A percentile compares a stretch with the other conserved stretches of the same genome.
phyloP scores from a whole-genome alignment of 2,888 invertebrate species.

The Apamea crenata region DNA sequence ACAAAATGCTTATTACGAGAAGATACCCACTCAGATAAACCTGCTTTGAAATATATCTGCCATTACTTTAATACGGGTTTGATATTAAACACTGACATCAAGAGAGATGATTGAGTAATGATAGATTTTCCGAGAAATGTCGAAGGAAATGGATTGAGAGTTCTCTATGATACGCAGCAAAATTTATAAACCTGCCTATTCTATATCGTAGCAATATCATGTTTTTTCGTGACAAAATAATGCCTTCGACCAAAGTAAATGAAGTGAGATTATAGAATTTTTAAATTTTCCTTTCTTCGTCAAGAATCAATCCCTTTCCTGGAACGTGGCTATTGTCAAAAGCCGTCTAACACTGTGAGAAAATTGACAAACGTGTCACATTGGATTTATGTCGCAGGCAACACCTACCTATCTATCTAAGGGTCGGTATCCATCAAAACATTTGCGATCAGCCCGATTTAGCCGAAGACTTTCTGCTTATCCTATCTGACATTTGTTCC shows the following conservation, averaged over 20 bases:
- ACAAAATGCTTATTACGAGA: slow-evolving; percentile 26
- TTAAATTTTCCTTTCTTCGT: neutral
- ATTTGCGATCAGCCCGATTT: slow-evolving; percentile 50
- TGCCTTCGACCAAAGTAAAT: too few species aligned
- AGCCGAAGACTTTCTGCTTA: slow-evolving; percentile 49
- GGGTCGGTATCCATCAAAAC: slow-evolving; percentile 61
- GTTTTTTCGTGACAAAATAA: neutral
- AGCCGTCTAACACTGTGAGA: slow-evolving; percentile 5
- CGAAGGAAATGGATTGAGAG: neutral
- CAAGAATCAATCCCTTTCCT: neutral
- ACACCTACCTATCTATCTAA: neutral
- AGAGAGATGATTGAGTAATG: slow-evolving; percentile 12
- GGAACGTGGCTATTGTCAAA: neutral
- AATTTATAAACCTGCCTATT: neutral
- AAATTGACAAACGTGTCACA: slow-evolving; percentile 48
- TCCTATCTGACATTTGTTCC: slow-evolving; percentile 47
- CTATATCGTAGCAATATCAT: neutral
- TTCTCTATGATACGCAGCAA: neutral
- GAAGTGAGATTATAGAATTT: neutral
- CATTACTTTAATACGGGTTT: neutral
- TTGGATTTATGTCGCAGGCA: slow-evolving; percentile 45
- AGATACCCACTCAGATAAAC: neutral
- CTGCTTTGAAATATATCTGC: neutral
- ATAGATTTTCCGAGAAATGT: slow-evolving; percentile 5
- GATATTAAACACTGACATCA: slow-evolving; percentile 20